phyloP scores from a whole-genome alignment of 2,113 vertebrate species.

The Nannobrachium achirus region DNA sequence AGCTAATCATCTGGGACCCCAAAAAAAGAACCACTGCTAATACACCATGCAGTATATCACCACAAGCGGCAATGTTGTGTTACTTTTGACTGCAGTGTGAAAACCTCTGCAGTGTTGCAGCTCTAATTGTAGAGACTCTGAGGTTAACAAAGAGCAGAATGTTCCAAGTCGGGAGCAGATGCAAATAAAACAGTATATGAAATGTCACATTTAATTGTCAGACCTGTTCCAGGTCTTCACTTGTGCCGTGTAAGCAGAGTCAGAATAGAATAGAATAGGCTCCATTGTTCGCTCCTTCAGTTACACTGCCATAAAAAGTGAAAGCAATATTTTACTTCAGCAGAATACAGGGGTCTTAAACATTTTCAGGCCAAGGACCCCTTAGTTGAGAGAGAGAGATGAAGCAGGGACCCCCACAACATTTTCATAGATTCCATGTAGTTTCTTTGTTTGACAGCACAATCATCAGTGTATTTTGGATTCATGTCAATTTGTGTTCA shows the following conservation, averaged over 20 bases:
- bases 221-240: conserved; percentile 36
- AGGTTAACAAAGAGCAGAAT: not conserved
- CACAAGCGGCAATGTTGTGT: conserved; percentile 17
- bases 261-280: conserved; percentile 30
- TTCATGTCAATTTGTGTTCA: too few relatives aligned
- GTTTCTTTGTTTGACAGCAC: too few relatives aligned
- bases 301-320: not conserved
- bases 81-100: conserved; percentile 21
- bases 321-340: not conserved
- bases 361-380: too few relatives aligned
- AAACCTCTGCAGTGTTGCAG: conserved; percentile 46
- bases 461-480: too few relatives aligned
- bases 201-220: conserved; percentile 53
- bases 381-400: too few relatives aligned
- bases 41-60: not conserved
- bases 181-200: conserved; percentile 59
- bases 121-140: conserved; percentile 18
- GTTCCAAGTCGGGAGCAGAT: conserved; percentile 18
- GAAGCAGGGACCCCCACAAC: too few relatives aligned
- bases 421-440: too few relatives aligned
- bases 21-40: too few relatives aligned
- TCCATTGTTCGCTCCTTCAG: conserved; percentile 16
- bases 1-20: too few relatives aligned
- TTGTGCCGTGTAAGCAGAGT: conserved; percentile 57
- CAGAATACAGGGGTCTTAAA: too few relatives aligned